Base-by-base conservation (phyloP, 1,140 invertebrate genomes). In the Maniola jurtina region DNA sequence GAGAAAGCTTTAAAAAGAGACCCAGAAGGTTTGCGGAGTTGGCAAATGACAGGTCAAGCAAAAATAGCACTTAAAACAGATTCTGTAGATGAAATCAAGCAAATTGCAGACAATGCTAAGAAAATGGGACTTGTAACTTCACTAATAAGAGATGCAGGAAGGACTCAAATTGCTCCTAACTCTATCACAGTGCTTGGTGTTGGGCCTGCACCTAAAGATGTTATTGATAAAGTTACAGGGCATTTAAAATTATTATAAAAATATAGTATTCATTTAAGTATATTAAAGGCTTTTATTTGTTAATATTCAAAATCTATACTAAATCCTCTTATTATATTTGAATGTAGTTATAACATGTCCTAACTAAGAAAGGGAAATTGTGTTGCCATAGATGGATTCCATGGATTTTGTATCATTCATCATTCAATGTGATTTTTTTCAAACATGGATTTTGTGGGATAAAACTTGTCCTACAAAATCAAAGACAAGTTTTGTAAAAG, bases 181-280 rank as follows among this genome's bases (percentile, higher is more conserved):
- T 96, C 96, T 16, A 93, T 93, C 73, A 99, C 98, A 71, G 97
- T 98, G 15, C 91, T 98, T 60, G 97, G 95, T 7, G 92, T 99
- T 68, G 98, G 98, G n/a, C 98, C 96, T 75, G 97, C 95, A 38
- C 93, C 94, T 60, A 93, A 93, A 72, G 87, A 92, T 72, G 77
- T 95, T 34, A 93, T 99, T 72, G 95, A 98, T 90, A 83, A 94
- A 92, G 93, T 98, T 34, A 97, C 97, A 62, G 96, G 97, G 47
- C 95, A 98, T 91, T 93, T 98, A 61, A 97, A 97, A 90, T 91
- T 98, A 48, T 94, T 95, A 84, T 97, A 74, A 80, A 11, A 5
- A n/a, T 48, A 6, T 47, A 14, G 5, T 47, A 38, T 6, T 6
- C 9, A 38, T 38, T 42, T 13, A 45, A 11, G 5, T 45, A 45